These are phyloP conservation scores for Noctua comes DNA, from an alignment of 2,888 invertebrate species.

Conservation along the genomic window DNA sequence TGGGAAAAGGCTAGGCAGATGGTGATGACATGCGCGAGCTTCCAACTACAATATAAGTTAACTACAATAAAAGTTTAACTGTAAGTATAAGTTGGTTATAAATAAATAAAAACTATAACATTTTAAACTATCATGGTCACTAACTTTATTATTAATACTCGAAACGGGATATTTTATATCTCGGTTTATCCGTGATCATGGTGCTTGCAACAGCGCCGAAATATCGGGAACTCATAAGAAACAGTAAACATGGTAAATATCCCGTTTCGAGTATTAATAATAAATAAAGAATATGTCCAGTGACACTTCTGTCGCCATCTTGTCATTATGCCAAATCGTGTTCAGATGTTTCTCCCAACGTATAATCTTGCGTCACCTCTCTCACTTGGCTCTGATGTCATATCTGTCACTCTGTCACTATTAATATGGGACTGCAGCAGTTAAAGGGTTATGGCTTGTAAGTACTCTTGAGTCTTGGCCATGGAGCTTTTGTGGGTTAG, in stretches of 20 bases:
- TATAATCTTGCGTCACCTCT: constrained; percentile 52
- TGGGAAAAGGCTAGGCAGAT: neutral
- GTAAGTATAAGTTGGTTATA: too few species aligned
- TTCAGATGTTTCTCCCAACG: constrained; percentile 41
- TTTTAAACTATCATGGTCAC: too few species aligned
- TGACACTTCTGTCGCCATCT: constrained; percentile 23
- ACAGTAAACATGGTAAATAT: too few species aligned
- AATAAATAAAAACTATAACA: too few species aligned
- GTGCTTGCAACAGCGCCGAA: too few species aligned
- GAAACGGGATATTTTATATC: too few species aligned
- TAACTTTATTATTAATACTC: too few species aligned
- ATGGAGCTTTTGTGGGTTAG: neutral
- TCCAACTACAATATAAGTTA: neutral
- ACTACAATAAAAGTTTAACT: too few species aligned
- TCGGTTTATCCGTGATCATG: too few species aligned
- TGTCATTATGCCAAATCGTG: constrained; percentile 21
- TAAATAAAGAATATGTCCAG: too few species aligned
- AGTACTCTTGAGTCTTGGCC: constrained; percentile 28
- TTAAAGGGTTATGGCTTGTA: constrained; percentile 36
- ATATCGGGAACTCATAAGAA: too few species aligned
- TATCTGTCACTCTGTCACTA: constrained; percentile 45
- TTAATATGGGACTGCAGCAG: constrained; percentile 23
- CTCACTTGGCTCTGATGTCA: constrained; percentile 53
- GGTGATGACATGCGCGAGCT: neutral
- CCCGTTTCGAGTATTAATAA: too few species aligned